A percentile compares a stretch with the other conserved stretches of the same genome.
phyloP scores from a whole-genome alignment of 2,113 vertebrate species.

The Peromyscus leucopus region DNA sequence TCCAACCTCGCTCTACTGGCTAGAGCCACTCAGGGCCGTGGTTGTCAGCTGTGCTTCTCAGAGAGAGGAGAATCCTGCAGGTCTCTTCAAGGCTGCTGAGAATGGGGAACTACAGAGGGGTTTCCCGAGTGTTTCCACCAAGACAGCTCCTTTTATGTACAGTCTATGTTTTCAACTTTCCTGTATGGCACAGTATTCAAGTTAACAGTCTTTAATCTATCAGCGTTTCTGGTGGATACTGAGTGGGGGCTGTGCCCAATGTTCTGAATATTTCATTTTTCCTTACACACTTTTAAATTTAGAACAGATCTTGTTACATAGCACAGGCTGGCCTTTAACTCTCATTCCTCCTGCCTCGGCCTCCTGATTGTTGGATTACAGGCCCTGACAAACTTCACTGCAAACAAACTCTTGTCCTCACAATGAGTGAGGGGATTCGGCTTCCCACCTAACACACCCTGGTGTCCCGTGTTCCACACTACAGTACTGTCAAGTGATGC shows the following conservation, averaged over 20 bases:
- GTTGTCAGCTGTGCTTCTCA: neutral
- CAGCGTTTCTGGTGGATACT: neutral
- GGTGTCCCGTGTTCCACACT: neutral
- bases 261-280: neutral
- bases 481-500: neutral
- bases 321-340: neutral
- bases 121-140: neutral
- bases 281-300: neutral
- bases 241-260: neutral
- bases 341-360: neutral
- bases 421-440: neutral
- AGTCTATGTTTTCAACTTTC: neutral
- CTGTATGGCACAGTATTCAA: neutral
- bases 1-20: neutral
- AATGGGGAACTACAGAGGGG: neutral
- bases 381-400: neutral
- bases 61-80: neutral
- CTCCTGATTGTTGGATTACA: neutral
- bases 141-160: neutral
- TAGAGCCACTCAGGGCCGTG: neutral
- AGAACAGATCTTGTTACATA: neutral
- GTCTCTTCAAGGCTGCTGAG: neutral
- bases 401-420: neutral
- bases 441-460: neutral
- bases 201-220: neutral